Evolutionary conservation across 2,113 vertebrate genomes (phyloP), one percentile per base, ranked within the genome.

Genomic region (Nasalis larvatus): DNA sequence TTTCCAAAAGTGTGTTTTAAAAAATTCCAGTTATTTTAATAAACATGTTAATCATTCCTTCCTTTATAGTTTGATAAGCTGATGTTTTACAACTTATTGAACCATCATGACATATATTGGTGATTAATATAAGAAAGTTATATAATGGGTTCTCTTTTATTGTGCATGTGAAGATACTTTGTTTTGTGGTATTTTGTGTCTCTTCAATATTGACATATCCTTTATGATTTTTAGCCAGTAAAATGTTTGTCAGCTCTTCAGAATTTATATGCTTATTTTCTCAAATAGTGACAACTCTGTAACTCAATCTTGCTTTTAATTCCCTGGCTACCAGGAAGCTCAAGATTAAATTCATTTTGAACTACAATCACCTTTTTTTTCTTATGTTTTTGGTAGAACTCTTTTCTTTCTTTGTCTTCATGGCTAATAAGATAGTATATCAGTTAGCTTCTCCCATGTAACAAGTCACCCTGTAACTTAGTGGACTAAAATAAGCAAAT

Each of bases 1-100:
- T 97, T 95, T 81, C 18, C 23, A 93, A 95, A 93, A 85, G 32
- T 73, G 73, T 60, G 12, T 68, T 85, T 84, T 87, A 27, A 95
- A 93, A 91, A 90, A 60, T 76, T 63, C 20, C 12, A 80, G 17
- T 49, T 32, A 71, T 6, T 80, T 96, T 91, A 42, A 95, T 47
- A 80, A 40, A 63, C 8, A 35, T 47, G 8, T 80, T 80, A 30
- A 80, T 63, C 32, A 63, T 83, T 90, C 13, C 42, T 74, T 85
- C n/a, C 37, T 80, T 93, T 93, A 84, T 30, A 9, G 25, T 63
- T 89, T 76, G 60, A 84, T 86, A 71, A 77, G 8, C 32, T 89
- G 52, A 52, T 82, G 77, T 86, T 88, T 71, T 81, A 16, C 23
- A 82, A 77, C 35, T 85, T 73, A 35, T 47, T 88, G 49, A 69